Evolutionary conservation across 2,888 invertebrate genomes (phyloP).

Genomic region (Drosophila anomalipes): DNA sequence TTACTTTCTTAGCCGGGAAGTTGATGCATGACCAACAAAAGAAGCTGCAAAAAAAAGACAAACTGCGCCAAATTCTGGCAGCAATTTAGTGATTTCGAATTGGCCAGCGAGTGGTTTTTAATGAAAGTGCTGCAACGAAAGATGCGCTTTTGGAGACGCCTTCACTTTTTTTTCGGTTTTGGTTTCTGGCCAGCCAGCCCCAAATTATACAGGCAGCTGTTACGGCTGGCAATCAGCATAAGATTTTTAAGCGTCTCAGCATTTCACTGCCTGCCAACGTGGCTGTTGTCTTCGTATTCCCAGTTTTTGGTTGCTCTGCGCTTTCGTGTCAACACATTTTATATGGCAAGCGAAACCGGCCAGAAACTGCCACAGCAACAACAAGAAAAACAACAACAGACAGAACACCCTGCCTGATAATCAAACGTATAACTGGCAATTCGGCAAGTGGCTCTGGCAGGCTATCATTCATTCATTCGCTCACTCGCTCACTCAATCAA

Average conservation of each 20-base stretch:
- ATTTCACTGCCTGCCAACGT: slow-evolving; percentile 49
- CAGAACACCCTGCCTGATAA: slow-evolving; percentile 45
- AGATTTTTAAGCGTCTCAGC: slow-evolving; percentile 42
- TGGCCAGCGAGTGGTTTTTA: slow-evolving; percentile 36
- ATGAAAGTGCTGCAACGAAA: slow-evolving; percentile 55
- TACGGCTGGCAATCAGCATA: slow-evolving; percentile 65
- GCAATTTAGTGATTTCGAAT: slow-evolving; percentile 57
- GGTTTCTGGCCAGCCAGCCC: slow-evolving; percentile 24
- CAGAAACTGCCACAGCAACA: slow-evolving; percentile 19
- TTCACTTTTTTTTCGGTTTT: slow-evolving; percentile 65
- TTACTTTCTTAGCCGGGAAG: slow-evolving; percentile 48
- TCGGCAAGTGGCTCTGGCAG: slow-evolving; percentile 55
- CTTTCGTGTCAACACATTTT: slow-evolving; percentile 75
- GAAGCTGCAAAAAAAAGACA: slow-evolving; percentile 15
- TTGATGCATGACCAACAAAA: slow-evolving; percentile 47
- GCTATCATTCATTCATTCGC: slow-evolving; percentile 60
- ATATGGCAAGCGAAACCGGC: slow-evolving; percentile 51
- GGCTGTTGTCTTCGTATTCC: slow-evolving; percentile 24
- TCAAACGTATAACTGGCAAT: slow-evolving; percentile 55
- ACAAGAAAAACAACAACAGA: not conserved
- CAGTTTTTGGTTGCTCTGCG: slow-evolving; percentile 44
- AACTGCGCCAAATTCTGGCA: slow-evolving; percentile 44
- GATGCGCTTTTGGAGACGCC: slow-evolving; percentile 71
- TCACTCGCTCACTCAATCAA: slow-evolving; percentile 33
- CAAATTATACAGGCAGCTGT: slow-evolving; percentile 72